Evolutionary conservation across 2,113 vertebrate species (phyloP).

Genomic region (Cromileptes altivelis): DNA sequence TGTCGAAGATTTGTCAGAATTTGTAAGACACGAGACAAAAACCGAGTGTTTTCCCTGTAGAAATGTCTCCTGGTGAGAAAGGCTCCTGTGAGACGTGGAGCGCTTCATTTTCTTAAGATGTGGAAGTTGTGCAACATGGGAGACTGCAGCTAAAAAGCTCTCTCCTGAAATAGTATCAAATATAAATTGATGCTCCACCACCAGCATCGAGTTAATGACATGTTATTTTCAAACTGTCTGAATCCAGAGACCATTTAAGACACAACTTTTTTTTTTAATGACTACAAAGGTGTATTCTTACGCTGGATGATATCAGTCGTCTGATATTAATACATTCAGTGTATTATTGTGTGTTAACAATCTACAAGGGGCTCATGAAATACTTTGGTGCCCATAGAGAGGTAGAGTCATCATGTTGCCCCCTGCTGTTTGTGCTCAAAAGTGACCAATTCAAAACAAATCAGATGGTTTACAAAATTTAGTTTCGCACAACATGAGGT

Average conservation of each 20-base stretch:
- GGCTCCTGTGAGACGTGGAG: slow-evolving; percentile 30
- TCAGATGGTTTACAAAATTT: slow-evolving; percentile 48
- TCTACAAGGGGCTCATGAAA: background rate
- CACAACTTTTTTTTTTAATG: background rate
- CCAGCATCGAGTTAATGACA: background rate
- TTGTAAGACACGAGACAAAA: slow-evolving; percentile 14
- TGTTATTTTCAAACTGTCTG: slow-evolving; percentile 11
- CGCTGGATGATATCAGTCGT: background rate
- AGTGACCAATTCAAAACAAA: slow-evolving; percentile 44
- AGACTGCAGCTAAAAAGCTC: slow-evolving; percentile 30
- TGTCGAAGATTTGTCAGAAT: slow-evolving; percentile 20
- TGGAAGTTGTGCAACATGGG: slow-evolving; percentile 32
- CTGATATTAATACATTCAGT: background rate
- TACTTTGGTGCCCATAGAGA: background rate
- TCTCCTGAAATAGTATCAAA: slow-evolving; percentile 12
- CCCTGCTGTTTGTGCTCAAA: slow-evolving; percentile 51
- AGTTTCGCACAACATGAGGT: slow-evolving; percentile 46
- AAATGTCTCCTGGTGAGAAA: slow-evolving; percentile 22
- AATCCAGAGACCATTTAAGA: slow-evolving; percentile 38
- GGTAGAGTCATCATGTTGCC: slow-evolving; percentile 11
- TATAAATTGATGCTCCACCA: slow-evolving; percentile 10
- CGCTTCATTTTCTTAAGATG: slow-evolving; percentile 33
- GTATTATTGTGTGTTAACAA: background rate
- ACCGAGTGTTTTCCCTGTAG: slow-evolving; percentile 37
- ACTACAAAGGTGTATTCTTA: background rate